Evolutionary conservation across 2,888 invertebrate species (phyloP).

Genomic region (Lumbricus terrestris): DNA sequence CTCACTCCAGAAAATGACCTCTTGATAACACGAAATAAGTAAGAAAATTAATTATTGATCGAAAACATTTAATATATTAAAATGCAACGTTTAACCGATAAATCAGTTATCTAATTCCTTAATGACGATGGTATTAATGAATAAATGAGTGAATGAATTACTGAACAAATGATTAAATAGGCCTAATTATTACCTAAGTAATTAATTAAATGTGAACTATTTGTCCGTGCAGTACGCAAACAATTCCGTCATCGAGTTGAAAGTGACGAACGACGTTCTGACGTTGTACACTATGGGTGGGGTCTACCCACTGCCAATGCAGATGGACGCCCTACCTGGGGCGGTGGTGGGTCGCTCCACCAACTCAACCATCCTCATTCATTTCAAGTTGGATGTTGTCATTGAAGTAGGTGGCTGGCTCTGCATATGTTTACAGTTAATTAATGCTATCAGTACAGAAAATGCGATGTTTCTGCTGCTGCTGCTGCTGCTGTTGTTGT

Average conservation of each 20-base stretch:
- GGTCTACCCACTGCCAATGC: not conserved
- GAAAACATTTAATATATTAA: too few species aligned
- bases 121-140: too few species aligned
- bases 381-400: not conserved
- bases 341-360: not conserved
- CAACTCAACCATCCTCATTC: not conserved
- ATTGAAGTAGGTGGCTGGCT: not conserved
- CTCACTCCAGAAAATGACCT: too few species aligned
- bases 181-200: too few species aligned
- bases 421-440: not conserved
- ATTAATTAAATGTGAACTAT: not conserved
- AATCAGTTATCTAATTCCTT: too few species aligned
- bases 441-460: not conserved
- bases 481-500: not conserved
- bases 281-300: not conserved
- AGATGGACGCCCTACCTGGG: not conserved
- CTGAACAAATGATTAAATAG: too few species aligned
- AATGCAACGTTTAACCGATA: too few species aligned
- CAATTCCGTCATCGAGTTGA: not conserved
- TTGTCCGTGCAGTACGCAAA: not conserved
- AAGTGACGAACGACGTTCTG: not conserved
- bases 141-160: too few species aligned
- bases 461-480: too few species aligned
- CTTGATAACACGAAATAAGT: too few species aligned
- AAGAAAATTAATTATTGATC: too few species aligned